Percentiles rank a stretch among this genome's conserved stretches.
These are phyloP conservation scores for Merodon equestris DNA, from an alignment of 2,888 invertebrate species.

Conservation along the genomic window DNA sequence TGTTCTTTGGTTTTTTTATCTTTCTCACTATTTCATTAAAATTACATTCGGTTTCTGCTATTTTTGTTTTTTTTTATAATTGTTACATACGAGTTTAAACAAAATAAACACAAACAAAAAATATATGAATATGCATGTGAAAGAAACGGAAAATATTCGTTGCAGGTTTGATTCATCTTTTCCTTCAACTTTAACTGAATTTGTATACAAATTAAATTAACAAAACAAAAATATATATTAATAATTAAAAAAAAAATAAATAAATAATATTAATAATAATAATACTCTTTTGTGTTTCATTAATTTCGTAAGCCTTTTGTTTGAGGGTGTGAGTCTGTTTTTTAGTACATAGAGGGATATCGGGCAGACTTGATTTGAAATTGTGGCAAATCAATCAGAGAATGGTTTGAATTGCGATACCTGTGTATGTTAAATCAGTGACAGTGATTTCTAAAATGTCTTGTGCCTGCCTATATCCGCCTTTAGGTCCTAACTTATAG, in stretches of 20 bases:
- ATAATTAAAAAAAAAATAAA: slow-evolving; percentile 57
- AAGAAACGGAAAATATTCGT: slow-evolving; percentile 53
- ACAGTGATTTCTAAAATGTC: no score
- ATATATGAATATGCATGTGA: slow-evolving; percentile 3
- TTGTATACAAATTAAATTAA: slow-evolving; percentile 54
- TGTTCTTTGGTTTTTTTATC: slow-evolving; percentile 55
- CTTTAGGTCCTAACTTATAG: no score
- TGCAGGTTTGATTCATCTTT: not conserved
- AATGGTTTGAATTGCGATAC: no score
- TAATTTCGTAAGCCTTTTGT: slow-evolving; percentile 66
- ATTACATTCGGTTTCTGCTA: no score
- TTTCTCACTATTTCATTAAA: slow-evolving; percentile 57
- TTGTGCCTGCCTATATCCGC: slow-evolving; percentile 15
- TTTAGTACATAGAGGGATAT: slow-evolving; percentile 50
- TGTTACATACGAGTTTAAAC: slow-evolving; percentile 57
- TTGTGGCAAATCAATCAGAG: no score
- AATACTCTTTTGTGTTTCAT: slow-evolving; percentile 67
- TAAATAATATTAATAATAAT: slow-evolving; percentile 66
- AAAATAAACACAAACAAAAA: slow-evolving; percentile 48
- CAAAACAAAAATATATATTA: slow-evolving; percentile 63
- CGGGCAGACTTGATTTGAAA: slow-evolving; percentile 59
- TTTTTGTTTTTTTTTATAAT: slow-evolving; percentile 40
- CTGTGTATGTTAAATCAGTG: no score
- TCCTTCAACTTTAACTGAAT: slow-evolving; percentile 31
- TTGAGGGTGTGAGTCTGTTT: slow-evolving; percentile 42